These are phyloP conservation scores for Julus scanicus DNA, from an alignment of 2,888 invertebrate genomes.

Conservation along the genomic window DNA sequence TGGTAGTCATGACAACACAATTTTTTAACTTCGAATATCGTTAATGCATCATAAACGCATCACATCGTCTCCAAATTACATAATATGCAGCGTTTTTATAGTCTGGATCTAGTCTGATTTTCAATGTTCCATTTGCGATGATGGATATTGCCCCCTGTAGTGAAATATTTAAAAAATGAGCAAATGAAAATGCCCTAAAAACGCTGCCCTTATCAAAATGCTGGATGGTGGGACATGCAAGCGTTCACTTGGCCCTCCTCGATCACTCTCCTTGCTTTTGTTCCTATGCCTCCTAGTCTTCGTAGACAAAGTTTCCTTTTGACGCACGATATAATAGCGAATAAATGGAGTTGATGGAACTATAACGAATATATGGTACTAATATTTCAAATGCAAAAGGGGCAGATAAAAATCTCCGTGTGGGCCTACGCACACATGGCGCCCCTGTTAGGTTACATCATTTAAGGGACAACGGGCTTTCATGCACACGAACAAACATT, in stretches of 20 bases:
- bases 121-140: neutral
- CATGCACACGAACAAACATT: conserved; percentile 4
- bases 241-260: conserved; percentile 28
- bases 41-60: neutral
- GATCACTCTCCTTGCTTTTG: conserved; percentile 7
- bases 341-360: conserved; percentile 39
- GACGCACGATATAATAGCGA: conserved; percentile 21
- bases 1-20: too few species aligned
- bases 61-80: neutral
- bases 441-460: conserved; percentile 23
- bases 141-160: neutral
- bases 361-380: conserved; percentile 38
- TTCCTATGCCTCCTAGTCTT: conserved; percentile 9
- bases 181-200: conserved; percentile 10
- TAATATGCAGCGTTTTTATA: neutral
- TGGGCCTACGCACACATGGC: conserved; percentile 12
- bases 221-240: neutral
- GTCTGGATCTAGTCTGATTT: neutral
- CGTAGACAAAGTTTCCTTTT: conserved; percentile 8
- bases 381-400: conserved; percentile 22
- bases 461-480: conserved; percentile 21
- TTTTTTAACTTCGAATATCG: too few species aligned
- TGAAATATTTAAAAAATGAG: conserved; percentile 32
- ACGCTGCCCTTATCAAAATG: neutral
- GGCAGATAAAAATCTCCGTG: conserved; percentile 2